These are phyloP conservation scores for Leptonema lineaticorne DNA, from an alignment of 1,140 invertebrate species.

Conservation along the genomic window DNA sequence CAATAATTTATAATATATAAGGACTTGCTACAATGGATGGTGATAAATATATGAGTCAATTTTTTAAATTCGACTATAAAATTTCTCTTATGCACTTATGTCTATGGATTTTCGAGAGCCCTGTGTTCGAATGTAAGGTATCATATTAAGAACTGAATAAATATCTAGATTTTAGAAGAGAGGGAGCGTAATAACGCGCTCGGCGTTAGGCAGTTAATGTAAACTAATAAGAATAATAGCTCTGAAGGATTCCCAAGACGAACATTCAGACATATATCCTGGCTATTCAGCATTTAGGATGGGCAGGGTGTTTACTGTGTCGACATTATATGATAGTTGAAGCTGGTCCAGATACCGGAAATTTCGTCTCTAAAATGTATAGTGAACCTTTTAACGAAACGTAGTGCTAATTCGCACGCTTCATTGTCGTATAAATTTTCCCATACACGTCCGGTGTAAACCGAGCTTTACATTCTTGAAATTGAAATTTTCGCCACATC, in stretches of 20 bases:
- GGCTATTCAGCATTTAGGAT: background rate
- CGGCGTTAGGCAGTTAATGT: conserved; percentile 15
- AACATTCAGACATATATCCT: conserved; percentile 20
- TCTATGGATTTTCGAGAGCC: background rate
- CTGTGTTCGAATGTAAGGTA: background rate
- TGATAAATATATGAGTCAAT: background rate
- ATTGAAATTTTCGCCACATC: no score
- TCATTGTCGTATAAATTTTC: no score
- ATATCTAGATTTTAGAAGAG: background rate
- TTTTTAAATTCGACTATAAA: background rate
- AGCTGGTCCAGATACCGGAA: no score
- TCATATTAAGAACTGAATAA: conserved; percentile 2
- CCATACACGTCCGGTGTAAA: no score
- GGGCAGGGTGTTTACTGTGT: no score
- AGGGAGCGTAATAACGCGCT: background rate
- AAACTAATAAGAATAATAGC: conserved; percentile 25
- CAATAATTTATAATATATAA: no score
- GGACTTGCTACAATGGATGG: no score
- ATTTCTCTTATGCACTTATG: background rate
- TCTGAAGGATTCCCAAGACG: conserved; percentile 11
- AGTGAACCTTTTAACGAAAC: no score
- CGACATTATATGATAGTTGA: no score
- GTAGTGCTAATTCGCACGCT: no score
- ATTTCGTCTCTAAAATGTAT: no score
- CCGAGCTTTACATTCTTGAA: no score